Base-by-base conservation (phyloP, 2,888 invertebrate species). In the Neocrepidodera transversa region DNA sequence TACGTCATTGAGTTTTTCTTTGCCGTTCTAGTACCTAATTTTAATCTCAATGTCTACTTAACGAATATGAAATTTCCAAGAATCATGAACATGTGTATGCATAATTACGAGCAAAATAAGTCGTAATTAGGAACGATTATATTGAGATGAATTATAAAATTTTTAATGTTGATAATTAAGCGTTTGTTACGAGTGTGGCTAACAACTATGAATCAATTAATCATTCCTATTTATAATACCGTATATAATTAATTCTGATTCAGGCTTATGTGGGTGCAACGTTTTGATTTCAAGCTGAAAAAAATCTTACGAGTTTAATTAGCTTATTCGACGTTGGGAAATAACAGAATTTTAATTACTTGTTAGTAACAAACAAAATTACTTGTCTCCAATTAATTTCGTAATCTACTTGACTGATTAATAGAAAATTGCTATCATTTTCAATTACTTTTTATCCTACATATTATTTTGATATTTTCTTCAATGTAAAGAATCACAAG, bases 91-190 rank as follows among this genome's bases (percentile, higher is more conserved):
- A 53, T 32, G 42, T 52, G 28, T 43, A 14, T 16, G 10, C 40
- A 30, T 53, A 43, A 53, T 53, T 43, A 43, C 32, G 20, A 43
- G 42, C 14, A 23, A 53, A 50, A 60, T 60, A 40, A 43, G 26
- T 11, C 50, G 35, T 28, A 47, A 58, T 59, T 59, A 54, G 45
- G 28, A 14, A 42, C 36, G 30, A 58, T 53, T 58, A 53, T 49
- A 40, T 38, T 48, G 32, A 43, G 48, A 49, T 36, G 45, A 32
- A 35, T 17, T 20, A 50, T 48, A 38, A 53, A 58, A 32, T 48
- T 48, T 58, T 38, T 52, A 52, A 47, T 38, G 52, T 47, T 30
- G 11, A 17, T 49, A 45, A 45, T 45, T 45, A 45, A 45, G 45
- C 45, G 26, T 6, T 28, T 28, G 45, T 28, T 23, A n/a, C n/a